Evolutionary conservation across 2,888 invertebrate genomes (phyloP).

Genomic region (Stramonita haemastoma): DNA sequence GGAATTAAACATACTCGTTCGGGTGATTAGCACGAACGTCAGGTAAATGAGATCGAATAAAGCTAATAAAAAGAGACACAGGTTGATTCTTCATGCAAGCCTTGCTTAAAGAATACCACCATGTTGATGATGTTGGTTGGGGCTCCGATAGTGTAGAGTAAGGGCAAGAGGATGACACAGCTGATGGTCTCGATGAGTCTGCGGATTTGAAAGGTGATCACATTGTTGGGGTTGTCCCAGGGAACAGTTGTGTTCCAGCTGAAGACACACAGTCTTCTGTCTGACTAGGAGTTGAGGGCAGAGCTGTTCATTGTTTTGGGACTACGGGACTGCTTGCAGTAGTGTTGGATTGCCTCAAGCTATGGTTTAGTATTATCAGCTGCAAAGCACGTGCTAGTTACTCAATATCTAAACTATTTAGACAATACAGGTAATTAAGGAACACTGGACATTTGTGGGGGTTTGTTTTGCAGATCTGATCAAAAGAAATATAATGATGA

Average conservation of each 20-base stretch:
- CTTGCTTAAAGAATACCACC: conserved; percentile 12
- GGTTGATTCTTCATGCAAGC: background rate
- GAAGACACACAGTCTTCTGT: background rate
- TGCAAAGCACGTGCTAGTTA: no score
- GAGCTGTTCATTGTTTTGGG: no score
- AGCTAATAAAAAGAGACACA: background rate
- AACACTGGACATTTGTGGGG: no score
- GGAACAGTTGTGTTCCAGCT: background rate
- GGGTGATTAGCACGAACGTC: background rate
- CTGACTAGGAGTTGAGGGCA: no score
- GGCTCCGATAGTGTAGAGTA: background rate
- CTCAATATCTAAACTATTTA: no score
- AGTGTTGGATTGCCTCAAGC: no score
- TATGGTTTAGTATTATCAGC: no score
- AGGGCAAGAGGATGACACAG: background rate
- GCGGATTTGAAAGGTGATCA: background rate
- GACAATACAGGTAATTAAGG: no score
- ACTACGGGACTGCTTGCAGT: no score
- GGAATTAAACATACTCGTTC: background rate
- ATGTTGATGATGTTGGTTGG: background rate
- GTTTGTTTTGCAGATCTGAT: no score
- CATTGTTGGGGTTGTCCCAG: background rate
- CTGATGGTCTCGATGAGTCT: background rate
- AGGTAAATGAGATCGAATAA: background rate
- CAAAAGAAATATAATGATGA: no score